Conservation (phyloP, 1,140 invertebrate species). For the Anagrus nilaparvatae region DNA sequence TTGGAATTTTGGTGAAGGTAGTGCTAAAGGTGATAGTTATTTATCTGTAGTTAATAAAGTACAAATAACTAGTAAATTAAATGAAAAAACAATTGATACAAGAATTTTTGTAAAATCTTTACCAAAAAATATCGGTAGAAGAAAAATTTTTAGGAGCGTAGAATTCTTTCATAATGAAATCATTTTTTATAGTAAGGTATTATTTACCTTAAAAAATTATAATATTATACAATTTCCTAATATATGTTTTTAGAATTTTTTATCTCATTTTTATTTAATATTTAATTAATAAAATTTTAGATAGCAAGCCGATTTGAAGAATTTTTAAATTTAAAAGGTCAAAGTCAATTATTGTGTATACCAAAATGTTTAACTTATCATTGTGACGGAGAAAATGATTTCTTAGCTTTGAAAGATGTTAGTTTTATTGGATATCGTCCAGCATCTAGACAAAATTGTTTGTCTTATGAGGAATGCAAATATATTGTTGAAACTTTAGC, state of each 20-base stretch:
- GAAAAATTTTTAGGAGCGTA: conserved; percentile 50
- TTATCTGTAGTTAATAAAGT: conserved; percentile 50
- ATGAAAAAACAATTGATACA: conserved; percentile 25
- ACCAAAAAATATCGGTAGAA: conserved; percentile 49
- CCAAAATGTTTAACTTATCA: conserved; percentile 43
- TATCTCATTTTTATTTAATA: conserved; percentile 34
- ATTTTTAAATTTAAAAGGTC: conserved; percentile 24
- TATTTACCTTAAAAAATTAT: conserved; percentile 4
- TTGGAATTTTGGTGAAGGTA: conserved; percentile 35
- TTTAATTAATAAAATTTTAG: conserved; percentile 18
- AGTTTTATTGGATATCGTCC: conserved; percentile 41
- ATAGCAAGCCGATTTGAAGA: conserved; percentile 26
- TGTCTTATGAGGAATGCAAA: conserved; percentile 43
- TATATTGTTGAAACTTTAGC: conserved; percentile 50
- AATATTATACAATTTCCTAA: too few relatives aligned
- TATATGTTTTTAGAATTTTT: conserved; percentile 17
- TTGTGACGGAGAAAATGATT: conserved; percentile 53
- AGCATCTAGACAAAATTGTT: conserved; percentile 40
- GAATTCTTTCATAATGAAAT: conserved; percentile 62
- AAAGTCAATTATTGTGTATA: conserved; percentile 20
- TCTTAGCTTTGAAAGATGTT: conserved; percentile 54
- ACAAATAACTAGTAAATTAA: conserved; percentile 37
- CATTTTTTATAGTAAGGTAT: conserved; percentile 51
- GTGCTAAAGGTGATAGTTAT: conserved; percentile 55
- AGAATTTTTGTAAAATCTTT: conserved; percentile 52